Conservation (phyloP, 2,113 vertebrate species). For the Solea senegalensis region DNA sequence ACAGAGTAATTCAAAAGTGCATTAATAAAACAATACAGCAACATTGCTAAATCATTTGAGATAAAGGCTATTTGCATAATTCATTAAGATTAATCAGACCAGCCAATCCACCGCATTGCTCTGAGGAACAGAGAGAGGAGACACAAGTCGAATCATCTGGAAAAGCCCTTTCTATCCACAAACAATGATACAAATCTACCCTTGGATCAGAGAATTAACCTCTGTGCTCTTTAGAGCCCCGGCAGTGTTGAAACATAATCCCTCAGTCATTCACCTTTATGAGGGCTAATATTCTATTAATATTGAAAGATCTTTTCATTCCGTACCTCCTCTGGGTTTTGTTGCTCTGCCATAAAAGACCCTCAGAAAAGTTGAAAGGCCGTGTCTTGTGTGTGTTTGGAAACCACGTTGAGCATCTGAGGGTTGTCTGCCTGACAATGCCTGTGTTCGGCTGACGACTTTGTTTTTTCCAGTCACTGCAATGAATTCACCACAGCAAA, state of each 20-base stretch:
- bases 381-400: slow-evolving; percentile 47
- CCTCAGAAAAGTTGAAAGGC: slow-evolving; percentile 66
- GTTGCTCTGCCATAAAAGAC: slow-evolving; percentile 60
- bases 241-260: slow-evolving; percentile 72
- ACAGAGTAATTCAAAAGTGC: slow-evolving; percentile 82
- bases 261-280: slow-evolving; percentile 76
- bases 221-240: slow-evolving; percentile 71
- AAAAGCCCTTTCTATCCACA: slow-evolving; percentile 78
- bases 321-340: slow-evolving; percentile 61
- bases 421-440: slow-evolving; percentile 31
- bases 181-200: slow-evolving; percentile 83
- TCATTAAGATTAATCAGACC: slow-evolving; percentile 85
- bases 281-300: slow-evolving; percentile 79
- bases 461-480: background rate
- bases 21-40: slow-evolving; percentile 87
- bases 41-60: slow-evolving; percentile 84
- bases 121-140: slow-evolving; percentile 59
- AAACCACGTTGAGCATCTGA: slow-evolving; percentile 40
- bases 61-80: slow-evolving; percentile 85
- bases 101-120: slow-evolving; percentile 72
- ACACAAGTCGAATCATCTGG: slow-evolving; percentile 66
- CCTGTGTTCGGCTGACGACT: slow-evolving; percentile 20
- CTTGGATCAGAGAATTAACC: slow-evolving; percentile 84
- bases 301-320: slow-evolving; percentile 76
- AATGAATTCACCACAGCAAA: slow-evolving; percentile 20